Evolutionary conservation across 2,797 vertebrate species (phyloP), one percentile per base, ranked within the genome.

Genomic region (Xenopus petersii): DNA sequence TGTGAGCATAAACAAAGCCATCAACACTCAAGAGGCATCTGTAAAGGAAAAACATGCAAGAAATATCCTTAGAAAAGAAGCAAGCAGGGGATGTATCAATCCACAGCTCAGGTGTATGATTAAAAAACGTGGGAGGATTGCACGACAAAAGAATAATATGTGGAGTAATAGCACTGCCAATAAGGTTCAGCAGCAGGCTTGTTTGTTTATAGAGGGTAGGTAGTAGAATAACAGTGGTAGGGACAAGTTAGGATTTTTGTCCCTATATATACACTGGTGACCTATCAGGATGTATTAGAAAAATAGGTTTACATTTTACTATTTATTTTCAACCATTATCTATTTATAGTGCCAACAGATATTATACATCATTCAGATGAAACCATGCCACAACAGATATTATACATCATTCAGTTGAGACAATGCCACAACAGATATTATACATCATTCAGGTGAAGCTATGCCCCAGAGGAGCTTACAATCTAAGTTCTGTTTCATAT

Each of bases 1-100:
- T 4, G 95, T 99, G 92, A 99, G 97, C 92, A 98, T 99, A 95
- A 98, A 97, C 91, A 99, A 99, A 91, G 97, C 97, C 83, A 98
- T 99, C 93, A 99, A 99, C 86, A 93, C 95, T 3, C 97, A 99
- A 93, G 97, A 99, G 92, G 94, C 98, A 12, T 96, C 95, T 62
- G 97, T 99, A 87, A 99, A 99, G 91, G 97, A 99, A 88, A 99
- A 99, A 83, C 97, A 98, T 54, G 97, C 96, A 90, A 95, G 97
- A 88, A 98, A 99, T 99, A 99, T 98, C 97, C 95, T 98, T 87
- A 24, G 42, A 63, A 67, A 73, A 70, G 48, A 75, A 81, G 72
- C 5, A 80, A 82, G 75, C 81, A 61, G 67, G 67, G 33, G 62
- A 65, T n/a, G 67, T 59, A 16, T 17, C 42, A 46, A 46, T 64